Evolutionary conservation across 2,888 invertebrate genomes (phyloP).

Genomic region (Romanomermis culicivorax): DNA sequence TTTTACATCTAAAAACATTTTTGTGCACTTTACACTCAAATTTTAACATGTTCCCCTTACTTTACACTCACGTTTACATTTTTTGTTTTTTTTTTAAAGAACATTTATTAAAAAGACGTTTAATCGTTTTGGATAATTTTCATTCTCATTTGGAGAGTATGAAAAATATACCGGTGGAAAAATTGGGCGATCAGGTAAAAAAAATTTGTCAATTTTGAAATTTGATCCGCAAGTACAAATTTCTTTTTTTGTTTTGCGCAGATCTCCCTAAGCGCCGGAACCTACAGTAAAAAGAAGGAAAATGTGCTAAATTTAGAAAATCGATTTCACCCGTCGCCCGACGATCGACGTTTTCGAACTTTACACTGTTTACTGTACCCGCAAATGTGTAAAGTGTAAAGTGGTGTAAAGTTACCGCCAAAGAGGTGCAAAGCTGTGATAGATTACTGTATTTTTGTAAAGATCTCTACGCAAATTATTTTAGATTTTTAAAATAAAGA

Average conservation of each 20-base stretch:
- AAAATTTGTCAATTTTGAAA: not conserved
- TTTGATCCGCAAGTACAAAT: not conserved
- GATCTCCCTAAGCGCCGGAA: conserved; percentile 10
- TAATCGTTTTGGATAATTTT: conserved; percentile 69
- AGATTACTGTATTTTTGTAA: too few species aligned
- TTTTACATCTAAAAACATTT: conserved; percentile 1
- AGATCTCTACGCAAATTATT: too few species aligned
- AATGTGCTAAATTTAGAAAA: conserved; percentile 7
- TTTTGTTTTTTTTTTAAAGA: conserved; percentile 44
- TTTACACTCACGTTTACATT: too few species aligned
- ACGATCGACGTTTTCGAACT: conserved; percentile 3
- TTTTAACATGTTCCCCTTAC: not conserved
- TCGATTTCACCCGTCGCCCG: not conserved
- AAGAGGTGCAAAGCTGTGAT: too few species aligned
- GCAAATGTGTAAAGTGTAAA: too few species aligned
- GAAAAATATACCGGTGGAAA: conserved; percentile 56
- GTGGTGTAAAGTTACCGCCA: too few species aligned
- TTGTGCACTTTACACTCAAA: not conserved
- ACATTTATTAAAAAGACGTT: conserved; percentile 55
- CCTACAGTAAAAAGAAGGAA: not conserved
- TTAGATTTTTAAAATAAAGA: too few species aligned
- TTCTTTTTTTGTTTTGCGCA: too few species aligned
- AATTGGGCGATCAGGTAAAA: conserved; percentile 54
- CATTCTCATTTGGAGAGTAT: conserved; percentile 86
- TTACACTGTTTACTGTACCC: conserved; percentile 11